Base-by-base conservation (phyloP, 2,113 vertebrate species). In the Gymnogyps californianus region DNA sequence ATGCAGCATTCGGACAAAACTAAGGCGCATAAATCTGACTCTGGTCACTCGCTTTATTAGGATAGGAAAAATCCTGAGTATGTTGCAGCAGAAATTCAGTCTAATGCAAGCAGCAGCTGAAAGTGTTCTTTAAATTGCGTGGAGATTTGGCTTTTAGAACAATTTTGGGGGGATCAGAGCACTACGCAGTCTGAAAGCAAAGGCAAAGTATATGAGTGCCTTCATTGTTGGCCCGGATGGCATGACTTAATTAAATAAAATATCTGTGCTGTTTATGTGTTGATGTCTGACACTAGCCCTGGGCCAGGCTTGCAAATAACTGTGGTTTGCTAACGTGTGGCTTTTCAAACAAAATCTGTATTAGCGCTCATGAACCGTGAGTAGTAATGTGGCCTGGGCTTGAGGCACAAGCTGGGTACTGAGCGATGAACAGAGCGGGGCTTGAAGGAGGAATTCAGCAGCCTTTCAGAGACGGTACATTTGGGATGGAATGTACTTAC, bases 181-280 rank as follows among this genome's bases (percentile, higher is more conserved):
- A 28, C 87, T 40, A 2, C 0, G 9, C 51, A 51, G 82, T 25
- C 87, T 61, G 77, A 64, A 95, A 57, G 90, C 64, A 87, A 88
- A 90, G 44, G 76, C 67, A 20, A 90, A 94, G 58, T n/a, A 8
- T 34, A 96, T 95, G 95, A 96, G 89, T 95, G 61, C 91, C 74
- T 94, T 97, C 96, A 95, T 93, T 97, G 95, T 96, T 89, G 93
- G 87, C 81, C 93, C 94, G 96, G 93, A 95, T 96, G 95, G 91
- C 81, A 94, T 52, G 92, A 83, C 49, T 96, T 95, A 96, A 97
- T 97, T 97, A 96, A 96, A 96, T 96, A 87, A 97, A 97, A 94
- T 97, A 95, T 95, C 91, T 95, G 87, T 96, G 89, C 91, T 91
- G 80, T 80, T 93, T 87, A 76, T 95, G 94, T 93, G 89, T 96